A percentile compares a stretch with the other conserved stretches of the same genome.
These are phyloP conservation scores for Urocitellus parryii DNA, from an alignment of 2,113 vertebrate genomes.

Conservation along the genomic window DNA sequence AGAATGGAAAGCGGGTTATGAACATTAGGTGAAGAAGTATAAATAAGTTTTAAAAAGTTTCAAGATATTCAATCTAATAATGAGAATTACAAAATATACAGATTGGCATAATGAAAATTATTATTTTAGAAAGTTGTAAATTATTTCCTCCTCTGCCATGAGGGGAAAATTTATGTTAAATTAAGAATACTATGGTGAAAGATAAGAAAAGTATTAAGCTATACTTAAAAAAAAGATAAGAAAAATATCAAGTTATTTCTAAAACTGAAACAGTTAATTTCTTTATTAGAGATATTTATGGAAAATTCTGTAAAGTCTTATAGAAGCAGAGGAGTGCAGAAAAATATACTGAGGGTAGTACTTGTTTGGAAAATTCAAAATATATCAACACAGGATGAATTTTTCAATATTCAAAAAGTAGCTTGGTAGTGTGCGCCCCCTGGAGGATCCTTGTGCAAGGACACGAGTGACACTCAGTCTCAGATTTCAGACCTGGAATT, in stretches of 20 bases:
- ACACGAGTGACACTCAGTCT: not conserved
- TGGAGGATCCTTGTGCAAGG: slow-evolving; percentile 36
- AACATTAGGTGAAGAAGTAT: not conserved
- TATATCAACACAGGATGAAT: not conserved
- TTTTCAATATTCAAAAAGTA: not conserved
- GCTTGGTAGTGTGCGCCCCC: slow-evolving; percentile 36
- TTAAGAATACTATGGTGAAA: slow-evolving; percentile 40
- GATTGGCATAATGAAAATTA: slow-evolving; percentile 16
- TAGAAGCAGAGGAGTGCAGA: slow-evolving; percentile 25
- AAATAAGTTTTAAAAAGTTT: slow-evolving; percentile 42
- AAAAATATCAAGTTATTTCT: slow-evolving; percentile 32
- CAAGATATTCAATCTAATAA: slow-evolving; percentile 10
- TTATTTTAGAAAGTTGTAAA: slow-evolving; percentile 50
- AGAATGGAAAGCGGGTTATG: slow-evolving; percentile 9
- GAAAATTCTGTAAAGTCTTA: slow-evolving; percentile 30
- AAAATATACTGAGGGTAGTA: not conserved
- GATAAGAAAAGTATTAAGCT: not conserved
- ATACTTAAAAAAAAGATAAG: not conserved
- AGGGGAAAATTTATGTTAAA: not conserved
- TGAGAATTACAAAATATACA: slow-evolving; percentile 30
- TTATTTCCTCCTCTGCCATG: slow-evolving; percentile 23
- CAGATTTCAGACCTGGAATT: not conserved
- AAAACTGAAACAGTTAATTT: slow-evolving; percentile 53
- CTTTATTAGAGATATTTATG: not conserved
- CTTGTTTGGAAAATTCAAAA: slow-evolving; percentile 29